A percentile compares a stretch with the other conserved stretches of the same genome.
phyloP scores from a whole-genome alignment of 2,888 invertebrate species.

The Nomada fabriciana region DNA sequence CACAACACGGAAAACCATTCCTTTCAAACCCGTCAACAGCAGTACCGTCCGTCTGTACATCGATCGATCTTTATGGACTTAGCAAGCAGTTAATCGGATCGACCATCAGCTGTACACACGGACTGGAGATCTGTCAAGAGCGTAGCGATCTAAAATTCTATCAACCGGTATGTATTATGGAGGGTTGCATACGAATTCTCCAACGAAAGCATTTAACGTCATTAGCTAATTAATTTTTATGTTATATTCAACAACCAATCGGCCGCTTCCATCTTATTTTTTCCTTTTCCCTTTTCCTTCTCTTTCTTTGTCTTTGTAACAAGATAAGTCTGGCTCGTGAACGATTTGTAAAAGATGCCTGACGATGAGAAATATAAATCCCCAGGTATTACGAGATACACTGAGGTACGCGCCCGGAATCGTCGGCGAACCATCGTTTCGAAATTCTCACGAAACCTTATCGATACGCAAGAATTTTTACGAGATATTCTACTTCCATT shows the following conservation, averaged over 20 bases:
- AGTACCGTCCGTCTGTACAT: neutral
- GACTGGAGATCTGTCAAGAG: constrained; percentile 10
- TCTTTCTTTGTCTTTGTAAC: neutral
- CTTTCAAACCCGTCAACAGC: constrained; percentile 38
- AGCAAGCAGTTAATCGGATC: constrained; percentile 14
- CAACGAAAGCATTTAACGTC: constrained; percentile 39
- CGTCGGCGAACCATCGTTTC: neutral
- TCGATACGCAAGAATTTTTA: neutral
- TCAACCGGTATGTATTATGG: constrained; percentile 59
- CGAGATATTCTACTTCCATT: neutral
- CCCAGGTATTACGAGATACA: no score
- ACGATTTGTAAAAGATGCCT: neutral
- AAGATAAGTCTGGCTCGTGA: neutral
- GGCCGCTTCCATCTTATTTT: neutral
- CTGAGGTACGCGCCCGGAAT: neutral
- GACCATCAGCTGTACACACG: neutral
- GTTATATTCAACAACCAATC: neutral
- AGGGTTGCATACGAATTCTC: constrained; percentile 12
- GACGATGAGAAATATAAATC: neutral
- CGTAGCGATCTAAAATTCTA: constrained; percentile 52
- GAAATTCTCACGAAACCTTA: neutral
- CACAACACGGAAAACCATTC: constrained; percentile 65
- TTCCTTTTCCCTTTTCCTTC: neutral
- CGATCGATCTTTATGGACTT: neutral
- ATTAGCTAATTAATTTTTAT: constrained; percentile 33